Percentiles rank a stretch among this genome's conserved stretches.
These are phyloP conservation scores for Eubasilissa splendida DNA, from an alignment of 2,888 invertebrate genomes.

Conservation along the genomic window DNA sequence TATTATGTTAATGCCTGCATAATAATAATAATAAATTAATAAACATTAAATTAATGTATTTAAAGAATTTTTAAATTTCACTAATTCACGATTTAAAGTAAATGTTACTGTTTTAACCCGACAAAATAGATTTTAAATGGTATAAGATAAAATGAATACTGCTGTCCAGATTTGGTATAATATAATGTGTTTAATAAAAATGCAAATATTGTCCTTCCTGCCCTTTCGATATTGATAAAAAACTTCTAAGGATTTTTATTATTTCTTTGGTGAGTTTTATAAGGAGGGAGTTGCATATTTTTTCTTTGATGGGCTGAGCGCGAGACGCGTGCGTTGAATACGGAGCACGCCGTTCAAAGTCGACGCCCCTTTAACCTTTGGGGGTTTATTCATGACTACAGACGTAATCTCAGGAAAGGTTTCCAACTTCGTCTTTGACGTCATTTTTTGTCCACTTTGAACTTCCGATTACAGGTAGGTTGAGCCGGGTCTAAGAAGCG, in stretches of 20 bases:
- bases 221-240: slow-evolving; percentile 36
- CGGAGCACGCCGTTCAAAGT: slow-evolving; percentile 41
- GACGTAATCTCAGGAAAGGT: slow-evolving; percentile 54
- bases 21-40: no score
- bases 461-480: slow-evolving; percentile 52
- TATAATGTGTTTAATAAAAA: slow-evolving; percentile 37
- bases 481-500: slow-evolving; percentile 33
- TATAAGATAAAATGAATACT: neutral
- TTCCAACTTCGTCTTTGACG: slow-evolving; percentile 50
- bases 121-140: neutral
- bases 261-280: slow-evolving; percentile 29
- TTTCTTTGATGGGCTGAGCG: slow-evolving; percentile 54
- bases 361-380: slow-evolving; percentile 42
- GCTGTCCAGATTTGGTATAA: slow-evolving; percentile 32
- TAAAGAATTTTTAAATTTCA: no score
- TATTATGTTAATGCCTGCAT: no score
- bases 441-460: slow-evolving; percentile 57
- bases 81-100: no score
- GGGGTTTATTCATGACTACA: slow-evolving; percentile 54
- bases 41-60: no score
- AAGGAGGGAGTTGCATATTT: slow-evolving; percentile 43
- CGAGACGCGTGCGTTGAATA: slow-evolving; percentile 50
- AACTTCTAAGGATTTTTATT: slow-evolving; percentile 42
- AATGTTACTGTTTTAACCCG: no score
- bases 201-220: slow-evolving; percentile 28